Conservation (phyloP, 2,113 vertebrate genomes). For the Physeter macrocephalus region DNA sequence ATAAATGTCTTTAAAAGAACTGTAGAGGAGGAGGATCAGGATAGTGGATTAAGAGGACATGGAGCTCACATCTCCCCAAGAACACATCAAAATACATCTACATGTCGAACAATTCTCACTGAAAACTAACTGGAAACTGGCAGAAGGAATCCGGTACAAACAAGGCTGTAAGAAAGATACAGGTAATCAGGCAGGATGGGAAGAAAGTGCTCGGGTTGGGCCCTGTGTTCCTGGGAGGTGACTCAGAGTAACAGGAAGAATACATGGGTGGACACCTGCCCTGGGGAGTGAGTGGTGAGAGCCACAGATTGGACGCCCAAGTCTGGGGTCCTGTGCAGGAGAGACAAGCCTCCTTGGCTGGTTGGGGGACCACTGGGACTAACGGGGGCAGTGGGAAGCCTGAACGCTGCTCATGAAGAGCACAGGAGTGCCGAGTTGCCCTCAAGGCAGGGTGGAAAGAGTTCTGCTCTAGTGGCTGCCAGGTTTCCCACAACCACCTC, state of each 20-base stretch:
- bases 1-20: conserved; percentile 4
- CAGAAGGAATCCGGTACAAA: not conserved
- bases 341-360: not conserved
- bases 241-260: not conserved
- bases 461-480: not conserved
- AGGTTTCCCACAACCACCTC: not conserved
- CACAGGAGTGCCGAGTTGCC: not conserved
- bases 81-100: not conserved
- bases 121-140: not conserved
- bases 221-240: not conserved
- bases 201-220: not conserved
- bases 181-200: not conserved
- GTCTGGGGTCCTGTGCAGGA: not conserved
- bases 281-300: not conserved
- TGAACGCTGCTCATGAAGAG: not conserved
- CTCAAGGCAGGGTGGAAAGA: not conserved
- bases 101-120: not conserved
- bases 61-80: not conserved
- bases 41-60: not conserved
- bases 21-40: not conserved
- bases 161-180: not conserved
- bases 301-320: not conserved
- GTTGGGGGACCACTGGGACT: not conserved
- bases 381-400: not conserved
- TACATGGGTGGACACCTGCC: not conserved